Conservation (phyloP, 2,797 vertebrate species). For the Betta splendens region DNA sequence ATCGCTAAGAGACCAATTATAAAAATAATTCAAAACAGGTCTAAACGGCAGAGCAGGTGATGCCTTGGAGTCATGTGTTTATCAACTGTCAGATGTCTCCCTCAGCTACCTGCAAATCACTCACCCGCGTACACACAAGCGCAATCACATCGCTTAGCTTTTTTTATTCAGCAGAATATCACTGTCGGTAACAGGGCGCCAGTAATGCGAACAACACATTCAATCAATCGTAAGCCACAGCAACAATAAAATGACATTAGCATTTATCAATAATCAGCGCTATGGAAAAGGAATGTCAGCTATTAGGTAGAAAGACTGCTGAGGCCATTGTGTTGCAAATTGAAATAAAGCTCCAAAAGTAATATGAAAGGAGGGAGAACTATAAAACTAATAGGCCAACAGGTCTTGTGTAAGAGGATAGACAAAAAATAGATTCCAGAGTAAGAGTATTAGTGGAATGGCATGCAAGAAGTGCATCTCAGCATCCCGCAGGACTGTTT, state of each 20-base stretch:
- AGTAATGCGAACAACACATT: constrained; percentile 60
- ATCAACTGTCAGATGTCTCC: constrained; percentile 53
- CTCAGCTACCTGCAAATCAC: constrained; percentile 24
- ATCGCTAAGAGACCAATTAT: constrained; percentile 46
- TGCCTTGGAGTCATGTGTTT: constrained; percentile 48
- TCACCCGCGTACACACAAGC: constrained; percentile 23
- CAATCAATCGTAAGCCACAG: constrained; percentile 58
- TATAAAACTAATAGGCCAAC: constrained; percentile 2
- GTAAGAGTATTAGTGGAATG: constrained; percentile 31
- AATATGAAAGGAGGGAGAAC: constrained; percentile 5
- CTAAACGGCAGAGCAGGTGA: constrained; percentile 49
- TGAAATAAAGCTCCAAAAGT: constrained; percentile 10
- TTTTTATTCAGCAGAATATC: constrained; percentile 43
- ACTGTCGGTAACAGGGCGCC: constrained; percentile 21
- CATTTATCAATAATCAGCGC: constrained; percentile 61
- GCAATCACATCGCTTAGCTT: constrained; percentile 29
- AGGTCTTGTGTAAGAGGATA: constrained; percentile 8
- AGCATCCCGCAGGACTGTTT: constrained; percentile 62
- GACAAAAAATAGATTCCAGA: constrained; percentile 26
- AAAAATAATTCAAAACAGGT: constrained; percentile 30
- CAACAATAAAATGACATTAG: constrained; percentile 59
- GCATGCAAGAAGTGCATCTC: constrained; percentile 52
- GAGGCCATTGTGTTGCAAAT: constrained; percentile 12
- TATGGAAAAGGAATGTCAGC: constrained; percentile 38
- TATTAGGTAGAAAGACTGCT: constrained; percentile 13